A percentile compares a stretch with the other conserved stretches of the same genome.
Evolutionary conservation across 2,888 invertebrate genomes (phyloP).

Genomic region (Ashinkailepas kermadecensis): DNA sequence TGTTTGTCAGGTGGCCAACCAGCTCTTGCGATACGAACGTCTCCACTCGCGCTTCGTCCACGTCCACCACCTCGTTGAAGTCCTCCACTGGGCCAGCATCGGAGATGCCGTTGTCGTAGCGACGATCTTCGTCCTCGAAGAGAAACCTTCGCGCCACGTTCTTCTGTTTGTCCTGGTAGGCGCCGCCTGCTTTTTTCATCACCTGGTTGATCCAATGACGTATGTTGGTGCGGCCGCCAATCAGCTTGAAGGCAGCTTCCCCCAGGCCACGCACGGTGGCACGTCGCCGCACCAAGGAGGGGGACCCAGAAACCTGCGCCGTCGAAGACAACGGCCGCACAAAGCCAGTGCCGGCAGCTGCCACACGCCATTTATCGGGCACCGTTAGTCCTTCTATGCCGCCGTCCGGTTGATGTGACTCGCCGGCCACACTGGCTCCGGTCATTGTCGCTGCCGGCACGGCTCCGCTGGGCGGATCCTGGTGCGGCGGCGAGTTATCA

Average conservation of each 20-base stretch:
- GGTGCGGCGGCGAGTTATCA: too few species aligned
- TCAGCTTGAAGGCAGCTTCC: conserved; percentile 2
- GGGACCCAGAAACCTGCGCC: too few species aligned
- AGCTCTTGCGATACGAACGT: conserved; percentile 11
- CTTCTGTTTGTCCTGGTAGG: background rate
- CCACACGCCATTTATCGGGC: background rate
- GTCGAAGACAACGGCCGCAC: background rate
- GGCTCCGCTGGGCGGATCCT: too few species aligned
- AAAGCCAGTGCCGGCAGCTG: background rate
- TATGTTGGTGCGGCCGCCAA: conserved; percentile 12
- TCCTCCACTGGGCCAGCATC: background rate
- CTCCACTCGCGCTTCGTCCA: background rate
- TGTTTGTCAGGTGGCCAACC: conserved; percentile 12
- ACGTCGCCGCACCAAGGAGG: background rate
- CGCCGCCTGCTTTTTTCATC: background rate
- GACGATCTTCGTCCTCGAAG: background rate
- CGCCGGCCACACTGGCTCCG: too few species aligned
- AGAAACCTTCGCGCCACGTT: background rate
- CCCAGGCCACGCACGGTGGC: background rate
- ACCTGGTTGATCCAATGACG: conserved; percentile 8
- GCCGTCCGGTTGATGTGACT: too few species aligned
- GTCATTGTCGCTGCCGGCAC: too few species aligned
- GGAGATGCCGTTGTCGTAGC: background rate
- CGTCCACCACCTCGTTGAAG: conserved; percentile 11
- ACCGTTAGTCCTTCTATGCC: conserved; percentile 40